A percentile compares a stretch with the other conserved stretches of the same genome.
These are phyloP conservation scores for Noturus placidus DNA, from an alignment of 2,113 vertebrate species.

Conservation along the genomic window DNA sequence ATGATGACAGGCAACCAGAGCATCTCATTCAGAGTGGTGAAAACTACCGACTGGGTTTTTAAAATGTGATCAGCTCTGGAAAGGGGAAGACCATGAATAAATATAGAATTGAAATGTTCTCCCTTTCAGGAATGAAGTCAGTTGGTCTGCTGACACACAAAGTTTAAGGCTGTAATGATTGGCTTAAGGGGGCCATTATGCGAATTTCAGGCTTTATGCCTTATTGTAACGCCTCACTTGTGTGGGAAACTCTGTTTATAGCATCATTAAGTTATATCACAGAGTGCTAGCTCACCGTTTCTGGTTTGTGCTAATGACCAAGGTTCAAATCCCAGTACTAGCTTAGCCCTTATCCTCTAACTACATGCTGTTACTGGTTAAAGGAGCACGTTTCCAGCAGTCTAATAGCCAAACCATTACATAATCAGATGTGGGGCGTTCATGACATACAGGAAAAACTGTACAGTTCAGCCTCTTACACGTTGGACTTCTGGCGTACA, in stretches of 20 bases:
- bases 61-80: neutral
- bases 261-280: neutral
- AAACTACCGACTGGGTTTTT: neutral
- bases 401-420: neutral
- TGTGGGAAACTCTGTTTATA: slow-evolving; percentile 1
- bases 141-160: neutral
- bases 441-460: neutral
- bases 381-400: neutral
- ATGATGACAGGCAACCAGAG: neutral
- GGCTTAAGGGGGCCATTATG: neutral
- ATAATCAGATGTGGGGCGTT: neutral
- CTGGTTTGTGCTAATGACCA: neutral
- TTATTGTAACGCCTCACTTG: neutral
- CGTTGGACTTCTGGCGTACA: neutral
- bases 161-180: neutral
- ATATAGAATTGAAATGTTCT: neutral
- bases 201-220: neutral
- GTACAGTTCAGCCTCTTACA: neutral
- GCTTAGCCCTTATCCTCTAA: neutral
- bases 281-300: neutral
- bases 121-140: neutral
- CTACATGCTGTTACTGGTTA: neutral
- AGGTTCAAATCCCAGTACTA: neutral
- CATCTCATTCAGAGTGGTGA: neutral
- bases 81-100: neutral